Percentiles rank a stretch among this genome's conserved stretches.
Conservation (phyloP, 2,888 invertebrate species). For the Xestia ashworthii region DNA sequence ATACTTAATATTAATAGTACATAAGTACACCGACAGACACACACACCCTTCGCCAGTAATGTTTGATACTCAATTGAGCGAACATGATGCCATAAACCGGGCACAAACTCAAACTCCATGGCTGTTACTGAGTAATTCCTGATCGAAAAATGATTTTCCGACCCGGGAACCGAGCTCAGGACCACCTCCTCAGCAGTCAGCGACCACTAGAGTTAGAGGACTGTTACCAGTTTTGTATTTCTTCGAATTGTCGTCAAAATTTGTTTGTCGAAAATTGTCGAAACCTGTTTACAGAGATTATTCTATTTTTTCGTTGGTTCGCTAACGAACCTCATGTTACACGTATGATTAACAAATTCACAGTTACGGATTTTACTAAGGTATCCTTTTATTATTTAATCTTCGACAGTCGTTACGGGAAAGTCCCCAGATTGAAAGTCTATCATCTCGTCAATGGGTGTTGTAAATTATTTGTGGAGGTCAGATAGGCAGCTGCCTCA, state of each 20-base stretch:
- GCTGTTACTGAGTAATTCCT: background rate
- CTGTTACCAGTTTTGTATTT: background rate
- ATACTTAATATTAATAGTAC: too few species aligned
- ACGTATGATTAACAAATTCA: background rate
- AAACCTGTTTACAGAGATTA: background rate
- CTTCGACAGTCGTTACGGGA: background rate
- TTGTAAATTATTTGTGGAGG: too few species aligned
- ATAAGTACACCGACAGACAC: background rate
- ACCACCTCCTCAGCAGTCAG: too few species aligned
- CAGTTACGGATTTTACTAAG: background rate
- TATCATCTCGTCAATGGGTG: too few species aligned
- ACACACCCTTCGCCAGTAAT: background rate
- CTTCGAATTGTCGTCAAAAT: background rate
- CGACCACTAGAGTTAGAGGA: too few species aligned
- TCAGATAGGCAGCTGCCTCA: too few species aligned
- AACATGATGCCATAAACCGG: background rate
- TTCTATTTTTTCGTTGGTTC: too few species aligned
- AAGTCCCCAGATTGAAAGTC: too few species aligned
- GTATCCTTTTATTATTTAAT: background rate
- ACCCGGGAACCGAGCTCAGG: too few species aligned
- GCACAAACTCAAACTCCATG: too few species aligned
- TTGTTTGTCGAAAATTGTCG: background rate
- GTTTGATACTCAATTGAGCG: background rate
- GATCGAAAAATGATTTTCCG: background rate
- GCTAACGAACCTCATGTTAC: too few species aligned